Base-by-base conservation (phyloP, 2,888 invertebrate genomes). In the Lepetodrilus schrolli region DNA sequence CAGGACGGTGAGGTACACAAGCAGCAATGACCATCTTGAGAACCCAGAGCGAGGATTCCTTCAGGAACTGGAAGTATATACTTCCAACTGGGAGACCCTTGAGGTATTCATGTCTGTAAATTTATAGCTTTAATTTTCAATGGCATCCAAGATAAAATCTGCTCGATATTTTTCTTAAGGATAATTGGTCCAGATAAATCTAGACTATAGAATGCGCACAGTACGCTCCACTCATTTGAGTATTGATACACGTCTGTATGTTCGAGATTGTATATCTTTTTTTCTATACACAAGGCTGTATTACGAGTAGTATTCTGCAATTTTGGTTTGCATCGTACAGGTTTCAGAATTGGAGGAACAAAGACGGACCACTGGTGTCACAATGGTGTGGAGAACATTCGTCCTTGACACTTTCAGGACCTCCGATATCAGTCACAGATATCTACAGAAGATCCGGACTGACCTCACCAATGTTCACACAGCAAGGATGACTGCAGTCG, bases 1-100 rank as follows among this genome's bases (percentile, higher is more conserved):
- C 51, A 58, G 58, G 34, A 49, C 37, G 34, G 21, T 34, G 4
- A 74, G 72, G 2, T 77, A 77, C 71, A 58, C 30, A 3, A 72
- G 66, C 17, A 66, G 43, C 1, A 13, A 43, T 13, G 77, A 74
- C n/a, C 69, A 74, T 37, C 38, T 77, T 30, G 74, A 77, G 47
- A 77, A 77, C 36, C 77, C 77, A 10, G 69, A 70, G 10, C 72
- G 74, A 26, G 77, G 77, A 2, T 77, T 77, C 70, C 43, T 73
- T 10, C 4, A 69, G 0, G 70, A 74, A 34, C 20, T 37, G 10
- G 34, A 50, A 23, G 70, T 72, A 1, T 34, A 48, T 20, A 38
- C 73, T 21, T 47, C 66, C 20, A 34, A 70, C 4, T 68, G 49
- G 17, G 1, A 8, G 0, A 36, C 71, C 1, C 43, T 77, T 13